Evolutionary conservation across 2,888 invertebrate species (phyloP), one percentile per base, ranked within the genome.

Genomic region (Mythimna albipuncta): DNA sequence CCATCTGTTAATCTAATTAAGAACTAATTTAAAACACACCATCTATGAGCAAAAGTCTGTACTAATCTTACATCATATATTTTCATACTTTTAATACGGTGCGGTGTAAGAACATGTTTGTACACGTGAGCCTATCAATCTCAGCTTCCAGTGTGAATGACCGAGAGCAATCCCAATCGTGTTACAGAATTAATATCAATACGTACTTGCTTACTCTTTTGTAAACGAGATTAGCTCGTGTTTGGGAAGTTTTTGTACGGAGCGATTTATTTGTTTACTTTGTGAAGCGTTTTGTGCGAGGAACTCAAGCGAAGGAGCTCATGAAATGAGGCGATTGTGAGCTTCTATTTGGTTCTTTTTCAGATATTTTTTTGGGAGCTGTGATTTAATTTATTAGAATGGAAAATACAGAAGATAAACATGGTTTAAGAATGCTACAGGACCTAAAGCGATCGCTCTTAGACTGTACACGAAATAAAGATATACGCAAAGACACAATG

Each of bases 161-260:
- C 67, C 77, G 61, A 58, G 44, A 55, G 7, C 13, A n/a, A 59
- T 54, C 35, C 26, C 11, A 65, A 57, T 65, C 79, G 54, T 77
- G 82, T 35, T 68, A n/a, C 21, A 21, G 79, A 79, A 79, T 82
- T 78, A 78, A 77, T 78, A 78, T 68, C 62, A 55, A 67, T 64
- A 68, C 44, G 10, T 68, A 54, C 55, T 61, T 52, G 35, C 41
- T 35, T 44, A 58, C 19, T 57, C 50, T 64, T 64, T 68, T 68
- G 47, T 77, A 61, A 58, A 62, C 35, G 61, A 64, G 64, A 78
- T 78, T 68, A 78, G 9, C 41, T 55, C 6, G n/a, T 52, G n/a
- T 64, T 26, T 54, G 32, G 1, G 21, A 64, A 72, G 47, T 55
- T 64, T 52, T 72, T 79, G 3, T 63, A 50, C n/a, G 26, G 26